phyloP scores from a whole-genome alignment of 2,113 vertebrate genomes.

The Aix galericulata region DNA sequence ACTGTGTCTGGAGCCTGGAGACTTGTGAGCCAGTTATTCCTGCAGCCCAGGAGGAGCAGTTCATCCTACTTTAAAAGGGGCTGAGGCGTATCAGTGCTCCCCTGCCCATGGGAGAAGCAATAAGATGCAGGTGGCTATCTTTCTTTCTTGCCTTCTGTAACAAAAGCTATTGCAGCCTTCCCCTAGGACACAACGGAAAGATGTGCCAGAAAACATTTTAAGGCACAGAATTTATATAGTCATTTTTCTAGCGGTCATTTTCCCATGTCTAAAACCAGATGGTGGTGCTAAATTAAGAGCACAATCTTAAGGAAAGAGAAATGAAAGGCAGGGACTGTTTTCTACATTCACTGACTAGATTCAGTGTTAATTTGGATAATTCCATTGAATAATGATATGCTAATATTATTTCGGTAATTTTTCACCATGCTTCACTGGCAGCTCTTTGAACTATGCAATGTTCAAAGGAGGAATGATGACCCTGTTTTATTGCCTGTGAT shows the following conservation, averaged over 20 bases:
- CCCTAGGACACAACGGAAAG: accelerated
- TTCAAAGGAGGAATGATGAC: constrained; percentile 1
- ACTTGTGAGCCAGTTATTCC: not conserved
- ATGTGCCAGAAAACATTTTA: not conserved
- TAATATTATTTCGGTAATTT: not conserved
- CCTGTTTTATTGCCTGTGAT: not conserved
- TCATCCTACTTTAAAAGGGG: not conserved
- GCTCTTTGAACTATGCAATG: not conserved
- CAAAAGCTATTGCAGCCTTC: not conserved
- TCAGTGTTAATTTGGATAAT: not conserved
- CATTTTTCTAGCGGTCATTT: not conserved
- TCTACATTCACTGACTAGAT: not conserved
- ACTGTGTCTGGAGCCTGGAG: not conserved
- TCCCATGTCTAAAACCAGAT: not conserved
- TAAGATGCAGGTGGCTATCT: not conserved
- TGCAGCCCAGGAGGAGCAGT: not conserved
- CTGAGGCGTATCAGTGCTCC: not conserved
- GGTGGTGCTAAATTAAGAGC: not conserved
- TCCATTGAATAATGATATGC: not conserved
- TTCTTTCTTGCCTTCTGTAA: not conserved
- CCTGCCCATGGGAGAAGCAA: not conserved
- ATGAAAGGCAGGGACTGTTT: not conserved
- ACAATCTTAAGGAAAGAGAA: not conserved
- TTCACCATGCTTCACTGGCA: not conserved
- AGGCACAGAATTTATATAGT: not conserved